Evolutionary conservation across 2,888 invertebrate species (phyloP).

Genomic region (Diarsia dahlii): DNA sequence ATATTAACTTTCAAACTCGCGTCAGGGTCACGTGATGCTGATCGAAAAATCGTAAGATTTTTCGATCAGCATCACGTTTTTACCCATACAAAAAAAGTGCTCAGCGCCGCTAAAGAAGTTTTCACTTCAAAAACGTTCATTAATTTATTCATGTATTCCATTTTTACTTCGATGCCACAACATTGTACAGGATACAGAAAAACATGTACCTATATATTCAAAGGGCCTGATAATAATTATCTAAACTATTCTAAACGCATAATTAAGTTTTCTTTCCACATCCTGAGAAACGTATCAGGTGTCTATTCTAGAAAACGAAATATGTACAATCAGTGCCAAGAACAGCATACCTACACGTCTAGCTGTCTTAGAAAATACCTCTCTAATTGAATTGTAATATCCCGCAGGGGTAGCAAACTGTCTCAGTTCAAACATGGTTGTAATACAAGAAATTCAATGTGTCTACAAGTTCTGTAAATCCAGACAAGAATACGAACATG

Average conservation of each 20-base stretch:
- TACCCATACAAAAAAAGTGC: no score
- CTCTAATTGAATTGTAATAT: conserved; percentile 46
- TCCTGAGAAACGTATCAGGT: conserved; percentile 52
- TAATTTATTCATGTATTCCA: conserved; percentile 53
- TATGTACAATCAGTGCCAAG: conserved; percentile 51
- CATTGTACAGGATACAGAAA: conserved; percentile 40
- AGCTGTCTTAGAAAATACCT: conserved; percentile 26
- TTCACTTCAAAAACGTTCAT: not conserved
- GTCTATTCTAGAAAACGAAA: conserved; percentile 23
- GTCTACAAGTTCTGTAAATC: conserved; percentile 61
- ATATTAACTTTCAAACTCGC: no score
- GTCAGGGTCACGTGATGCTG: no score
- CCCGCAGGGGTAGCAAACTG: conserved; percentile 41
- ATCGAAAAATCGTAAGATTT: no score
- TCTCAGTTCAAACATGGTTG: conserved; percentile 53
- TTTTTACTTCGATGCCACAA: conserved; percentile 46
- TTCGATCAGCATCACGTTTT: no score
- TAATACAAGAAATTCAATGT: conserved; percentile 51
- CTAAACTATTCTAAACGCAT: conserved; percentile 22
- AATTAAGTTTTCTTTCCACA: conserved; percentile 51
- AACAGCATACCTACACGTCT: conserved; percentile 16
- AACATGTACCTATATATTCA: conserved; percentile 52
- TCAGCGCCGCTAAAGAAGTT: no score
- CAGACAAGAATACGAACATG: conserved; percentile 82
- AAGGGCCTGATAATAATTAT: conserved; percentile 43